These are phyloP conservation scores for Eugnorisma glareosa DNA, from an alignment of 2,888 invertebrate species.

Conservation along the genomic window DNA sequence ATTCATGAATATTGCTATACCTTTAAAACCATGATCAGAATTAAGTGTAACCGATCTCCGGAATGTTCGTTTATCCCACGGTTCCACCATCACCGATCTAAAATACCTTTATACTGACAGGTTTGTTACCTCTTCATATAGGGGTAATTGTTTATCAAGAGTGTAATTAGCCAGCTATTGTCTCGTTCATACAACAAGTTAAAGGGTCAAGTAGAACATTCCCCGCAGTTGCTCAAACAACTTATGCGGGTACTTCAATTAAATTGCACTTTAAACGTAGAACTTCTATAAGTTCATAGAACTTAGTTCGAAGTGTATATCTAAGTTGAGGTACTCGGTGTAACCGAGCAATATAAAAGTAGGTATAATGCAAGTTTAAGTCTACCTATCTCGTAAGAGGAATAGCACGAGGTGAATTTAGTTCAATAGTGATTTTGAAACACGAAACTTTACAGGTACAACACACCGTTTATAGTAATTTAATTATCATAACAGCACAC, in stretches of 20 bases:
- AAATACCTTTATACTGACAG: constrained; percentile 15
- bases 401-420: constrained; percentile 15
- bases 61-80: background rate
- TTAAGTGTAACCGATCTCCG: background rate
- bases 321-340: constrained; percentile 31
- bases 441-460: background rate
- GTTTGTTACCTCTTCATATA: constrained; percentile 27
- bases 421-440: background rate
- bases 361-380: constrained; percentile 53
- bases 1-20: background rate
- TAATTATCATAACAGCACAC: too few relatives aligned
- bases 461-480: background rate
- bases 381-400: background rate
- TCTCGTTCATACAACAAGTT: constrained; percentile 51
- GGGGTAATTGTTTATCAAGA: constrained; percentile 52
- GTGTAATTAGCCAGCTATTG: constrained; percentile 57
- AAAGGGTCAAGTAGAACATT: constrained; percentile 58
- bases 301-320: constrained; percentile 41
- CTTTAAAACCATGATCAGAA: too few relatives aligned
- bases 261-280: constrained; percentile 62
- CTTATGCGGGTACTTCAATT: constrained; percentile 65
- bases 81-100: background rate
- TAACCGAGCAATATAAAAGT: constrained; percentile 50
- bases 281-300: constrained; percentile 59
- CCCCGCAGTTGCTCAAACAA: constrained; percentile 56